These are phyloP conservation scores for Sinopyrophorus schimmeli DNA, from an alignment of 2,888 invertebrate species.

Conservation along the genomic window DNA sequence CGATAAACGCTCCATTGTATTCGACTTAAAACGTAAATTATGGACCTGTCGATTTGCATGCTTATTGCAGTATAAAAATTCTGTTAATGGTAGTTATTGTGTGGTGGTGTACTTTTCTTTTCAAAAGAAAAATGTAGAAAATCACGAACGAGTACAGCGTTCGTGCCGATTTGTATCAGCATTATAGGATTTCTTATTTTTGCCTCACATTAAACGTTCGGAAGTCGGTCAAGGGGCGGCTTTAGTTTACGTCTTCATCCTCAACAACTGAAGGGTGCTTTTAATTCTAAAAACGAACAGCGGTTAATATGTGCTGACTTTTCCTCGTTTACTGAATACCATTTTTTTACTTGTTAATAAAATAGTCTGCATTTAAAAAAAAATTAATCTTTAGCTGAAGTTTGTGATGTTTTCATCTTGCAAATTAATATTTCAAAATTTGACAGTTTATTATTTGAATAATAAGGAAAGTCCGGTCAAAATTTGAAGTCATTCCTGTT, in stretches of 20 bases:
- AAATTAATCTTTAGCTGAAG: no score
- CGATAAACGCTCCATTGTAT: slow-evolving; percentile 2
- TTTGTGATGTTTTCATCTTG: no score
- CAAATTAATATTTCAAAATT: no score
- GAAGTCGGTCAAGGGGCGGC: slow-evolving; percentile 8
- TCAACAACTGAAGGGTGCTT: neutral
- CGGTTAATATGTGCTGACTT: no score
- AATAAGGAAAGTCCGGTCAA: no score
- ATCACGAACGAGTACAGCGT: slow-evolving; percentile 15
- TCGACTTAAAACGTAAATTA: slow-evolving; percentile 11
- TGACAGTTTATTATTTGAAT: no score
- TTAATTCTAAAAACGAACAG: no score
- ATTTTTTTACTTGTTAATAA: no score
- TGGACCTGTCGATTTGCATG: slow-evolving; percentile 20
- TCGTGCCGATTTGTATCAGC: slow-evolving; percentile 15
- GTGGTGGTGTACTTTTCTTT: slow-evolving; percentile 6
- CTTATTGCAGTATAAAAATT: slow-evolving; percentile 17
- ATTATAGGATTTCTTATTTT: slow-evolving; percentile 9
- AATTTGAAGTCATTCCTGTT: no score
- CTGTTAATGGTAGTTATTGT: slow-evolving; percentile 14
- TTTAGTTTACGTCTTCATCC: slow-evolving; percentile 1
- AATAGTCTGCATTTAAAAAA: no score
- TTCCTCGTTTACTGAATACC: no score
- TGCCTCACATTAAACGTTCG: slow-evolving; percentile 3
- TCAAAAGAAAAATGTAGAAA: slow-evolving; percentile 7